phyloP scores from a whole-genome alignment of 2,113 vertebrate species.

The Gymnarchus niloticus region DNA sequence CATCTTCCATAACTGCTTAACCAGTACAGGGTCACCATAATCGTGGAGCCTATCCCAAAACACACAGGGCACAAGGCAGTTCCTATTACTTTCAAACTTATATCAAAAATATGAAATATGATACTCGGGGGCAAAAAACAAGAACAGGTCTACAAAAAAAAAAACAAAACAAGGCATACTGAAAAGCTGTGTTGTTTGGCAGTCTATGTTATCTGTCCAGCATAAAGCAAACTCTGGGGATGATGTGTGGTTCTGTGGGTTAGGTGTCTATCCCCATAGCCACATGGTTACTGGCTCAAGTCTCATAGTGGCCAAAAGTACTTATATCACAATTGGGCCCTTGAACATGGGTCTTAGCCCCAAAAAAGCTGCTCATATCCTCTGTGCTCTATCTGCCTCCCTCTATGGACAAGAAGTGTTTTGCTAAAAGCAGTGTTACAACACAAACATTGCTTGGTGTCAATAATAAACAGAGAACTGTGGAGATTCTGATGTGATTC shows the following conservation, averaged over 20 bases:
- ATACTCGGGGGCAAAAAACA: neutral
- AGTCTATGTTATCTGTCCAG: neutral
- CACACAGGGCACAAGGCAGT: neutral
- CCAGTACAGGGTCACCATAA: neutral
- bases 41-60: neutral
- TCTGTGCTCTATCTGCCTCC: too few species aligned
- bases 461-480: slow-evolving; percentile 18
- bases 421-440: too few species aligned
- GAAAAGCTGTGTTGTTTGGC: neutral
- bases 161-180: too few species aligned
- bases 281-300: too few species aligned
- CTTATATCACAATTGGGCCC: too few species aligned
- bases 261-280: too few species aligned
- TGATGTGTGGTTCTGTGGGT: too few species aligned
- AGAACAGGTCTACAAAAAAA: neutral
- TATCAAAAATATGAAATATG: neutral
- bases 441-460: too few species aligned
- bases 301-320: too few species aligned
- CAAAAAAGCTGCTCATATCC: too few species aligned
- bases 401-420: too few species aligned
- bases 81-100: neutral
- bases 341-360: too few species aligned
- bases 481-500: neutral
- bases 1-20: neutral
- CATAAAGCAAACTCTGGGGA: slow-evolving; percentile 2